Conservation (phyloP, 37 sponge, comb jelly and placozoan species). For the Dysidea cf. avara region DNA sequence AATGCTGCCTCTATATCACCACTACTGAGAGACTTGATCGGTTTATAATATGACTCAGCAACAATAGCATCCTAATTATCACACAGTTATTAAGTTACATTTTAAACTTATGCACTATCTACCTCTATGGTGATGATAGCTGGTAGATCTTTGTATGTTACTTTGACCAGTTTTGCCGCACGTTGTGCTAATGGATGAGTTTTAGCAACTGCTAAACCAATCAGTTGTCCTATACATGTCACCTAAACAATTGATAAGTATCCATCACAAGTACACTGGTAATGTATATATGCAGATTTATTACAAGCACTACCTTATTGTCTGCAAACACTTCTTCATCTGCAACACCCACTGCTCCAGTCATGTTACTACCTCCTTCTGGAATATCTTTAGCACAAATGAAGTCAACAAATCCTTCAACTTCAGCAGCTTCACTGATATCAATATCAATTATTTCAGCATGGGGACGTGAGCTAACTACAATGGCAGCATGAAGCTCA, state of each 20-base stretch:
- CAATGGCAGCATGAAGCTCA: slow-evolving; percentile 48
- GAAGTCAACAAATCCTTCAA: slow-evolving; percentile 40
- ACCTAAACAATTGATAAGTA: slow-evolving; percentile 25
- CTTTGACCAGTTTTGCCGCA: slow-evolving; percentile 41
- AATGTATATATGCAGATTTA: no score
- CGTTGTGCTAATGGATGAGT: slow-evolving; percentile 26
- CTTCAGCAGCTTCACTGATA: slow-evolving; percentile 12
- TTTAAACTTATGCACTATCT: not conserved
- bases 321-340: slow-evolving; percentile 72
- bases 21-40: not conserved
- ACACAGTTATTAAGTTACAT: not conserved
- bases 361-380: slow-evolving; percentile 19
- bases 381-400: slow-evolving; percentile 47
- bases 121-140: slow-evolving; percentile 51
- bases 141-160: slow-evolving; percentile 48
- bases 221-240: slow-evolving; percentile 45
- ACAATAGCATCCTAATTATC: slow-evolving; percentile 44
- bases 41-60: slow-evolving; percentile 29
- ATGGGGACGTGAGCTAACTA: slow-evolving; percentile 35
- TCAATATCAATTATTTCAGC: slow-evolving; percentile 1
- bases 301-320: slow-evolving; percentile 32
- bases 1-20: slow-evolving; percentile 30
- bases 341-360: slow-evolving; percentile 9
- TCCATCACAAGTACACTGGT: no score
- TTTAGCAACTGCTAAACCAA: slow-evolving; percentile 53